A percentile compares a stretch with the other conserved stretches of the same genome.
Conservation (phyloP, 2,888 invertebrate genomes). For the Epistrophe eligans region DNA sequence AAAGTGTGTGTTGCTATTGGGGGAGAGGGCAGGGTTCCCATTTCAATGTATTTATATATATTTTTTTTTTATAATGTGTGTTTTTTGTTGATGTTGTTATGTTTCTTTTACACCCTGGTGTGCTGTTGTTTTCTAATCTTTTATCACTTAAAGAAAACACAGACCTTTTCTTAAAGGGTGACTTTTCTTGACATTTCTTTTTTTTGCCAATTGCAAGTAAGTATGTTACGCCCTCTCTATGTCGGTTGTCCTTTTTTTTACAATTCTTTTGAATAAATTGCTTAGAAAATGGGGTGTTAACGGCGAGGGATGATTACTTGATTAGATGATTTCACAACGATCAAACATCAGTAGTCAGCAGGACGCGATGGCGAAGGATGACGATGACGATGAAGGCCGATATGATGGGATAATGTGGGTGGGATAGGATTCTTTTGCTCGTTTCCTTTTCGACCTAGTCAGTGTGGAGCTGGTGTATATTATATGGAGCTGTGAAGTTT, state of each 20-base stretch:
- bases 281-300: constrained; percentile 68
- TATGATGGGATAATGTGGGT: constrained; percentile 23
- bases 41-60: constrained; percentile 25
- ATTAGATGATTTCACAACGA: constrained; percentile 76
- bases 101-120: constrained; percentile 23
- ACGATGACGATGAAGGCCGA: neutral
- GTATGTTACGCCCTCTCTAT: constrained; percentile 33
- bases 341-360: constrained; percentile 36
- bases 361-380: neutral
- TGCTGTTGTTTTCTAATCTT: constrained; percentile 54
- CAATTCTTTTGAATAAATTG: constrained; percentile 63
- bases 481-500: constrained; percentile 43
- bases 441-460: constrained; percentile 42
- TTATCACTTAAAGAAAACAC: constrained; percentile 58
- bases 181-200: constrained; percentile 51
- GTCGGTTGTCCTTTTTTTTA: constrained; percentile 27
- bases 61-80: constrained; percentile 38
- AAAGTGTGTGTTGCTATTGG: constrained; percentile 7
- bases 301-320: constrained; percentile 76
- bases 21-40: constrained; percentile 16
- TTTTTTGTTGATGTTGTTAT: constrained; percentile 23
- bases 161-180: constrained; percentile 48
- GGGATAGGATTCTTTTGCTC: constrained; percentile 8
- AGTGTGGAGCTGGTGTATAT: constrained; percentile 4
- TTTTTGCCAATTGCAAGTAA: constrained; percentile 18